Conservation (phyloP, 2,888 invertebrate genomes). For the Asteroscopus sphinx region DNA sequence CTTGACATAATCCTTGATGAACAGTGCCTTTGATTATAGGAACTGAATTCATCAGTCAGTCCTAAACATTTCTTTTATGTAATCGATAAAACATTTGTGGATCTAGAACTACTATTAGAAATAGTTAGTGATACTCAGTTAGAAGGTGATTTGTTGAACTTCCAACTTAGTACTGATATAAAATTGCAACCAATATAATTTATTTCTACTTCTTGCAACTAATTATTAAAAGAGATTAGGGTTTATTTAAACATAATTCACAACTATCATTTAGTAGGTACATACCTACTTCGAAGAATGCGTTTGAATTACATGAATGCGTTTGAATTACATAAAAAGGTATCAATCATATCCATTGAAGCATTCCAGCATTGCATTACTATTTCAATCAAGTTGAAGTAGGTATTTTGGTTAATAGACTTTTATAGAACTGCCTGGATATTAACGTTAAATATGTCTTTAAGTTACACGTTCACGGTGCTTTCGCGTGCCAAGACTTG, state of each 20-base stretch:
- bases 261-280: conserved; percentile 2
- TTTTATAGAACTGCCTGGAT: conserved; percentile 19
- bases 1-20: conserved; percentile 8
- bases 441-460: conserved; percentile 30
- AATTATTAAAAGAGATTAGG: conserved; percentile 1
- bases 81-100: neutral
- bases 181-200: neutral
- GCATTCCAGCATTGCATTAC: conserved; percentile 27
- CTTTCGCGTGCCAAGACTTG: conserved; percentile 29
- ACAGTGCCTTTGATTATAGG: neutral
- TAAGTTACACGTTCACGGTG: conserved; percentile 26
- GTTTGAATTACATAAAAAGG: conserved; percentile 14
- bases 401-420: conserved; percentile 43
- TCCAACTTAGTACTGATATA: neutral
- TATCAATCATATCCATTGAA: conserved; percentile 19
- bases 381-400: conserved; percentile 44
- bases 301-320: conserved; percentile 12
- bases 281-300: conserved; percentile 19
- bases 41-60: neutral
- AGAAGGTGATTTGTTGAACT: neutral
- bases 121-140: neutral
- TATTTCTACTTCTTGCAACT: neutral
- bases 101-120: neutral
- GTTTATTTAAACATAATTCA: conserved; percentile 11
- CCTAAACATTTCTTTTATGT: neutral